phyloP scores from a whole-genome alignment of 1,140 invertebrate species.

The Camponotus floridanus region DNA sequence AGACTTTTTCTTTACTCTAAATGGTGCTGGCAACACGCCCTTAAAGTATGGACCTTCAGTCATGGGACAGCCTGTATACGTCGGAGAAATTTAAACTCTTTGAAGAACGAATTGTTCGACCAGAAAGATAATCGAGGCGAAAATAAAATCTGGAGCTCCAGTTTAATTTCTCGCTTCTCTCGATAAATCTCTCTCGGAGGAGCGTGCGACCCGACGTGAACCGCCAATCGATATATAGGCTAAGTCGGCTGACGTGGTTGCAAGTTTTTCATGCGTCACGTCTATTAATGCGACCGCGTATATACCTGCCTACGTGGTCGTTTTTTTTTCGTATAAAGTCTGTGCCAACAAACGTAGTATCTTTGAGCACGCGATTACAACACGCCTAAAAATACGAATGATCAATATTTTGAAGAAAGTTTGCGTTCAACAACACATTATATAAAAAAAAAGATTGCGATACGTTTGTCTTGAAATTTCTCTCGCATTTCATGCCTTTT shows the following conservation, averaged over 20 bases:
- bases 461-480: not conserved
- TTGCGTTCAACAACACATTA: not conserved
- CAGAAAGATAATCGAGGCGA: no score
- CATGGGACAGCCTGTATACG: not conserved
- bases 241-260: constrained; percentile 66
- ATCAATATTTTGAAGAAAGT: constrained; percentile 7
- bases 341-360: constrained; percentile 2
- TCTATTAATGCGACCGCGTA: constrained; percentile 43
- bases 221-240: constrained; percentile 66
- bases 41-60: no score
- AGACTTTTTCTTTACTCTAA: no score
- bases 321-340: not conserved
- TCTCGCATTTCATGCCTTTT: no score
- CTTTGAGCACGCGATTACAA: not conserved
- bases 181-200: constrained; percentile 50
- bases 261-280: constrained; percentile 70
- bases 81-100: not conserved
- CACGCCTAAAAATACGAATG: constrained; percentile 22
- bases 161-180: constrained; percentile 44
- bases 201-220: constrained; percentile 55
- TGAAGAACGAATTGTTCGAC: no score
- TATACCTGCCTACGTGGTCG: constrained; percentile 28
- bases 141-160: constrained; percentile 51
- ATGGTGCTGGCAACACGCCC: no score
- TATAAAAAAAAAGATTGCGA: not conserved